These are phyloP conservation scores for Artemia franciscana DNA, from an alignment of 1,140 invertebrate genomes.

Conservation along the genomic window DNA sequence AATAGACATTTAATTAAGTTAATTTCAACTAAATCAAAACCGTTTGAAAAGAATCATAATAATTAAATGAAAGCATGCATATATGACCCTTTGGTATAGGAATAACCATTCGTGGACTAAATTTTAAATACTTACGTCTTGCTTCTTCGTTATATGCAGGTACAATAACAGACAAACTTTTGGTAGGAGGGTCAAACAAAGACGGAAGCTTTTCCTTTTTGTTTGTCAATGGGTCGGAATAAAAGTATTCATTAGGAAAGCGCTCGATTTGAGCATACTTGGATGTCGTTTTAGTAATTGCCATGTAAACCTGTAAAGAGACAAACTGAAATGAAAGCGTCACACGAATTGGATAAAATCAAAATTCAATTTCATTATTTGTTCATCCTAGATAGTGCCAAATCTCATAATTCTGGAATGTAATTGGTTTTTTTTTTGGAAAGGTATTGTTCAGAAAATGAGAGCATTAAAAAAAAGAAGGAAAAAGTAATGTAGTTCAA, in stretches of 20 bases:
- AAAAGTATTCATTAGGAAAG: constrained; percentile 49
- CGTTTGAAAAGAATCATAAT: background rate
- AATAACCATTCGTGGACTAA: too few species aligned
- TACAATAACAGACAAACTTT: constrained; percentile 66
- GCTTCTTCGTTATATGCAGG: constrained; percentile 91
- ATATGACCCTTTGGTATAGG: too few species aligned
- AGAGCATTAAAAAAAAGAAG: too few species aligned
- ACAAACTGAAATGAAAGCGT: too few species aligned
- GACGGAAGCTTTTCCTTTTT: constrained; percentile 39
- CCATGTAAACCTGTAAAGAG: constrained; percentile 26
- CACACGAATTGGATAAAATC: too few species aligned
- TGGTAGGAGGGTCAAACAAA: constrained; percentile 35
- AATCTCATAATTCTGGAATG: too few species aligned
- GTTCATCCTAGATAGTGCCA: too few species aligned
- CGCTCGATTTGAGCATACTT: constrained; percentile 40
- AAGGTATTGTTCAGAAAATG: too few species aligned
- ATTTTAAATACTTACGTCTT: constrained; percentile 34
- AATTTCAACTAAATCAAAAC: background rate
- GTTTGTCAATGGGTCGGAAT: constrained; percentile 34
- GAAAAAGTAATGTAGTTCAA: too few species aligned
- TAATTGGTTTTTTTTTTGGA: too few species aligned
- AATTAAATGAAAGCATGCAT: background rate
- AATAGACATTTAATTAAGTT: background rate
- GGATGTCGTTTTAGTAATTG: constrained; percentile 29
- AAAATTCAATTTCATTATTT: too few species aligned